Evolutionary conservation across 2,113 vertebrate genomes (phyloP), one percentile per base, ranked within the genome.

Genomic region (Ursus arctos): DNA sequence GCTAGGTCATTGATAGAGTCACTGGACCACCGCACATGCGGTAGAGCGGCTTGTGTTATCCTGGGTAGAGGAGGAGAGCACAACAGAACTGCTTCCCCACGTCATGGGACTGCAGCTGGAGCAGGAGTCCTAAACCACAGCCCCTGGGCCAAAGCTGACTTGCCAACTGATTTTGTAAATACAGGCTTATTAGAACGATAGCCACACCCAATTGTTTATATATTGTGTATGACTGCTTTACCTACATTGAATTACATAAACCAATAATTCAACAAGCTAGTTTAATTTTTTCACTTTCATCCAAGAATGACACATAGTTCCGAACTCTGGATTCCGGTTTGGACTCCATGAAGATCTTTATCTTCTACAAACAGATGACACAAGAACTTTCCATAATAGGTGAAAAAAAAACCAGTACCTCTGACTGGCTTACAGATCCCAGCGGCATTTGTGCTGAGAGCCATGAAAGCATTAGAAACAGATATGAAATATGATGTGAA

Each of bases 361-460:
- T 81, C 55, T 94, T 26, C 33, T 87, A 40, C 59, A 83, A 87
- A 31, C 7, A 83, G 57, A 18, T 57, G 24, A 12, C 21, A 71
- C 10, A 36, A 74, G 40, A 88, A 81, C 13, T 89, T 89, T 86
- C 18, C 7, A 7, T 24, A 43, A 53, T 13, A 43, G 13, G 5
- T 55, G n/a, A 96, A 92, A 88, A 89, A 89, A n/a, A 94, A 97
- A 55, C 43, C 65, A 84, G 33, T 91, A 14, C 2, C 22, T 61
- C 10, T 63, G 14, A 80, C 63, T 86, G 74, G 7, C 14, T 85
- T 71, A 57, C 2, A 65, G 76, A 65, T 57, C 24, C 71, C 63
- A 83, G 0, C 28, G 59, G 13, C 57, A 81, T 63, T 53, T 93
- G 24, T 90, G 79, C 61, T n/a, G 18, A 67, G n/a, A 94, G 13